Percentiles rank a stretch among this genome's conserved stretches.
Conservation (phyloP, 2,797 vertebrate genomes). For the Notolepis coatsorum region DNA sequence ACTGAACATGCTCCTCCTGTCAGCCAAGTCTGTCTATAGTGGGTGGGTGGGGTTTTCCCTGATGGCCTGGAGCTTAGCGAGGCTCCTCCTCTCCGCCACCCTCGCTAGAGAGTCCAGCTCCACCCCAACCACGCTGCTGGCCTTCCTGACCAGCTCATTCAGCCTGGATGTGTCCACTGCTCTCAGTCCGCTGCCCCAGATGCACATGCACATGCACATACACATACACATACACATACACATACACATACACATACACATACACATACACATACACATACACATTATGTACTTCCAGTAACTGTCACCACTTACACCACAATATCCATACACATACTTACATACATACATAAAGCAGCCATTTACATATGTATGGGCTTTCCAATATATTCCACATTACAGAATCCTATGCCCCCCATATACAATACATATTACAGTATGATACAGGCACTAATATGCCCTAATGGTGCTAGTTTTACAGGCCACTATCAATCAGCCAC, state of each 20-base stretch:
- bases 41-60: too few species aligned
- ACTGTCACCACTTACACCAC: too few species aligned
- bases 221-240: not conserved
- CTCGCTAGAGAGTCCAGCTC: too few species aligned
- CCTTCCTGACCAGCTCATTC: not conserved
- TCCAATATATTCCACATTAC: too few species aligned
- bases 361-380: too few species aligned
- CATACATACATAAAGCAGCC: slow-evolving; percentile 25
- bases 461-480: slow-evolving; percentile 60
- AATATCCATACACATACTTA: not conserved
- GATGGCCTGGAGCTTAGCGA: too few species aligned
- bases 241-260: not conserved
- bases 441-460: slow-evolving; percentile 50
- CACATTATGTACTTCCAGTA: too few species aligned
- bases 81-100: too few species aligned
- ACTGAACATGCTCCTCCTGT: too few species aligned
- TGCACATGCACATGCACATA: slow-evolving; percentile 25
- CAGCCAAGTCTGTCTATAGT: too few species aligned
- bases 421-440: slow-evolving; percentile 59
- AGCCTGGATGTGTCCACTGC: not conserved
- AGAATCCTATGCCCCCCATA: slow-evolving; percentile 43
- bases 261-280: not conserved
- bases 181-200: not conserved
- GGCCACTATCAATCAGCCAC: slow-evolving; percentile 63
- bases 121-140: not conserved